Conservation (phyloP, 1,140 invertebrate genomes). For the Potamilus streckersoni region DNA sequence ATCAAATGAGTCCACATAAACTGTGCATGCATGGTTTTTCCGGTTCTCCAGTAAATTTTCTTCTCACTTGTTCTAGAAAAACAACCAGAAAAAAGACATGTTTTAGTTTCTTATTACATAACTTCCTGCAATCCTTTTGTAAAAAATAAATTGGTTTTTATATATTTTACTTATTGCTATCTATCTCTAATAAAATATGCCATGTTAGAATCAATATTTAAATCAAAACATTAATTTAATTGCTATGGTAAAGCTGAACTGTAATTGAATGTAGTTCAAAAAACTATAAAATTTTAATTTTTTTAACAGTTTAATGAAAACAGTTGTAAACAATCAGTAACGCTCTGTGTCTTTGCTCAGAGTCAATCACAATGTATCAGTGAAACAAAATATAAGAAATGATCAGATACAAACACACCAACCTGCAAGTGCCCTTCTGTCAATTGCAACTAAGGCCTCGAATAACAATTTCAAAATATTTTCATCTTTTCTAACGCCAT, state of each 20-base stretch:
- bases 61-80: constrained; percentile 41
- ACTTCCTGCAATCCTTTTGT: background rate
- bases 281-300: background rate
- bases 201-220: background rate
- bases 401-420: constrained; percentile 3
- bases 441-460: constrained; percentile 75
- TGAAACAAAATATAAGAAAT: background rate
- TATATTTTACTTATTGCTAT: background rate
- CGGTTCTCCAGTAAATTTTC: constrained; percentile 25
- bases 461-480: constrained; percentile 76
- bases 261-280: background rate
- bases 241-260: background rate
- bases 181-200: background rate
- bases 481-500: constrained; percentile 74
- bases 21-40: constrained; percentile 38
- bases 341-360: background rate
- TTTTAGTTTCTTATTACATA: background rate
- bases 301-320: background rate
- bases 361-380: background rate
- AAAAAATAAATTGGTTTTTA: too few relatives aligned
- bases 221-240: background rate
- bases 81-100: background rate
- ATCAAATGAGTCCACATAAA: constrained; percentile 32
- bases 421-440: constrained; percentile 75
- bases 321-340: background rate